Evolutionary conservation across 2,888 invertebrate species (phyloP), one percentile per base, ranked within the genome.

Genomic region (Phania funesta): DNA sequence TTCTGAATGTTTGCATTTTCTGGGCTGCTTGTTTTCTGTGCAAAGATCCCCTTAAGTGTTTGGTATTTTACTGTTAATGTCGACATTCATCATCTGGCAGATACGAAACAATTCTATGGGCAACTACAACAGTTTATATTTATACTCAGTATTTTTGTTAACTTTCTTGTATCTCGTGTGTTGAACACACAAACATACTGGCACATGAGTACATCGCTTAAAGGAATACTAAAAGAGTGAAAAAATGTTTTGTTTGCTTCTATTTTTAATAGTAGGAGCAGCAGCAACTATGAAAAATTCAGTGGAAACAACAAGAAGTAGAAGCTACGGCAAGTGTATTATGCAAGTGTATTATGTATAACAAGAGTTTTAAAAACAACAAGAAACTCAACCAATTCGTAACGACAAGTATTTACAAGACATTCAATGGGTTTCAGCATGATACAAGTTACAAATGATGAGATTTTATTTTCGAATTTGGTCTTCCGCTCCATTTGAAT

Each of bases 1-100:
- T 38, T 41, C 3, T 18, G 24, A 26, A 56, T 65, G 6, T 22
- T 2, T 18, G 8, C 35, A 18, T 62, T 26, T 6, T 29, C n/a
- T 38, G 38, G 9, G 13, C 9, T 16, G 24, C 22, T 20, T 38
- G 35, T 67, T 76, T 67, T 26, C 16, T 50, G 46, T 65, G n/a
- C 2, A 65, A 41, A 35, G 16, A 54, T 62, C 11, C 44, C 68
- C 44, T 62, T n/a, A 70, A 77, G 54, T 70, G 46, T 60, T 62
- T 77, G 35, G 46, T 74, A 32, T 64, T 64, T 54, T 64, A 54
- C 64, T 70, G 62, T 70, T 62, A 46, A 68, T 70, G 68, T 62
- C 68, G 60, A 62, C 68, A 77, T 77, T 62, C 46, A 77, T 77
- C 77, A 70, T 77, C 67, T 76, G 60, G 67, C 41, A 67, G 41